A percentile compares a stretch with the other conserved stretches of the same genome.
Evolutionary conservation across 35 echinoderm and acorn worm genomes (phyloP).

Genomic region (Lytechinus variegatus): DNA sequence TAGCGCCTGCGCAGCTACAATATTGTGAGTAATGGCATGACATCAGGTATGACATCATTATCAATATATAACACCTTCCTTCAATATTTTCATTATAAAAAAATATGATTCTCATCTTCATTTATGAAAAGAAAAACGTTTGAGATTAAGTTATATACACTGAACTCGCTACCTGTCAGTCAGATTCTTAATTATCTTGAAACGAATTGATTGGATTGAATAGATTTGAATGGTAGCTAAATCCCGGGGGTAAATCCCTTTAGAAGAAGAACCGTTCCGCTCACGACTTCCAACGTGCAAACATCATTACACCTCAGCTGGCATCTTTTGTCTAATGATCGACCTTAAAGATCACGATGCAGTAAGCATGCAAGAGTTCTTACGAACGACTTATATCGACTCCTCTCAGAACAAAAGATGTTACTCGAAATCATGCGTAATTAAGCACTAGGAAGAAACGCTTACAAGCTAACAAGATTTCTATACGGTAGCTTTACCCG

Average conservation of each 20-base stretch:
- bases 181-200: no score
- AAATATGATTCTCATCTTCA: no score
- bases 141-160: no score
- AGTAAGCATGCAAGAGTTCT: background rate
- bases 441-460: background rate
- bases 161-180: no score
- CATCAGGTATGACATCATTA: no score
- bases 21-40: no score
- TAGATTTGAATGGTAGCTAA: background rate
- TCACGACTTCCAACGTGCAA: background rate
- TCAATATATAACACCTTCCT: no score
- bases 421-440: background rate
- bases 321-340: background rate
- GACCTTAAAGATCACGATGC: background rate
- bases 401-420: background rate
- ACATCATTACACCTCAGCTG: background rate
- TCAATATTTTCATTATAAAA: no score
- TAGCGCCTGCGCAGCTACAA: no score
- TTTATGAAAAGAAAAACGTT: no score
- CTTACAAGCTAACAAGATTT: background rate
- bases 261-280: background rate
- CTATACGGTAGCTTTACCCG: background rate
- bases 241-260: background rate
- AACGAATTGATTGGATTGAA: no score
- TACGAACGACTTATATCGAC: background rate